Evolutionary conservation across 2,113 vertebrate species (phyloP).

Genomic region (Hemibagrus wyckioides): DNA sequence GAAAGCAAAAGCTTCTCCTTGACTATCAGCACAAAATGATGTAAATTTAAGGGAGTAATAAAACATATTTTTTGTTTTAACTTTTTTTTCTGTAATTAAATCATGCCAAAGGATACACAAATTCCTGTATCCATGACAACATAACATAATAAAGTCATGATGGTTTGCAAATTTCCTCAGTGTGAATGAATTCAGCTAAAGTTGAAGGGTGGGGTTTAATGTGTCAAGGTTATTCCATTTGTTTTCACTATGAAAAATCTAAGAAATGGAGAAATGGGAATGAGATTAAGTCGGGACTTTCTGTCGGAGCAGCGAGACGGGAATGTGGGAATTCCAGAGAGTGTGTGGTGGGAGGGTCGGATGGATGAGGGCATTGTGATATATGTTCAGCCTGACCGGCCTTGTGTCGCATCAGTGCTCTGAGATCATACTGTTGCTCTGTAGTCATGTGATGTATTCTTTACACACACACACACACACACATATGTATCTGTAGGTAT

Average conservation of each 20-base stretch:
- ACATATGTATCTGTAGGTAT: neutral
- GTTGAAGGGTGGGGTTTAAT: neutral
- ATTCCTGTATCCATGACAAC: neutral
- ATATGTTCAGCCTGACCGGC: constrained; percentile 54
- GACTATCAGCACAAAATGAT: neutral
- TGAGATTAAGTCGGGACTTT: constrained; percentile 27
- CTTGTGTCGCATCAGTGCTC: constrained; percentile 60
- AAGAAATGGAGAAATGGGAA: neutral
- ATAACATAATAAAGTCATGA: neutral
- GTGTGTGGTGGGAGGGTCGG: constrained; percentile 31
- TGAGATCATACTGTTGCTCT: constrained; percentile 44
- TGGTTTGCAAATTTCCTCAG: neutral
- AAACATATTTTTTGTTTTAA: neutral
- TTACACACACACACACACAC: constrained; percentile 35
- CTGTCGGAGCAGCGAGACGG: constrained; percentile 53
- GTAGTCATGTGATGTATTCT: constrained; percentile 57
- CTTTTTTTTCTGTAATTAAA: neutral
- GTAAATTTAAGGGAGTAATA: neutral
- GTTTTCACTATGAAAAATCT: neutral
- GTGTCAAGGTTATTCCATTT: neutral
- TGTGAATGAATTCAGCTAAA: neutral
- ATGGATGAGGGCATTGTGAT: constrained; percentile 59
- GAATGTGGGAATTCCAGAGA: constrained; percentile 55
- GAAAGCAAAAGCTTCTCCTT: neutral
- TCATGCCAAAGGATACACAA: neutral